These are phyloP conservation scores for Porites cylindrica DNA, from an alignment of 92 coral and sea anemone genomes.

Conservation along the genomic window DNA sequence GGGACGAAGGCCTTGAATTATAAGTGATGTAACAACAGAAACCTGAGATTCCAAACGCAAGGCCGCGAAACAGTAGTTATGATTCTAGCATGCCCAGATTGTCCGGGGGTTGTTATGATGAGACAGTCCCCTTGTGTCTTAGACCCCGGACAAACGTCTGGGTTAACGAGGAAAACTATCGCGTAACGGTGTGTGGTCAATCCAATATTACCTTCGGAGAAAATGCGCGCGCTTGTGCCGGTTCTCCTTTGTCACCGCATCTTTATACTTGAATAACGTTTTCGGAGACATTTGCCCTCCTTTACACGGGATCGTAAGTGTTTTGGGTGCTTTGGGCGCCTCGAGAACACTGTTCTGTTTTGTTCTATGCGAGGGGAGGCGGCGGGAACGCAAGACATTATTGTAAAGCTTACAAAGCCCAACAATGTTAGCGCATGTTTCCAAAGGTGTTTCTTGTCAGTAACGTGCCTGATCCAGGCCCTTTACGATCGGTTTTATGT, in stretches of 20 bases:
- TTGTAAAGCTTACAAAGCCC: conserved; percentile 47
- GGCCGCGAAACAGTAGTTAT: background rate
- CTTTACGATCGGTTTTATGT: conserved; percentile 37
- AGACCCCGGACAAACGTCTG: conserved; percentile 1
- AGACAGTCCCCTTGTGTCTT: conserved; percentile 17
- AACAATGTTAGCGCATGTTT: background rate
- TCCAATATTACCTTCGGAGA: background rate
- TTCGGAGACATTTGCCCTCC: conserved; percentile 25
- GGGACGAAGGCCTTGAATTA: background rate
- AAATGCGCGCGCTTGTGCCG: conserved; percentile 13
- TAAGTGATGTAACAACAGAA: conserved; percentile 14
- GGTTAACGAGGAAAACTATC: background rate
- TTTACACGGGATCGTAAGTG: conserved; percentile 20
- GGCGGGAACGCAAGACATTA: background rate
- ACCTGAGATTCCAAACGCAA: conserved; percentile 15
- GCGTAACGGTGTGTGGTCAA: conserved; percentile 4
- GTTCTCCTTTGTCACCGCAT: conserved; percentile 26
- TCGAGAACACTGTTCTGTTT: conserved; percentile 41
- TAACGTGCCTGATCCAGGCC: conserved; percentile 56
- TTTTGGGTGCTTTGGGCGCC: conserved; percentile 31
- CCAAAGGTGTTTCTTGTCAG: conserved; percentile 40
- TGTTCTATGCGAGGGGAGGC: conserved; percentile 31
- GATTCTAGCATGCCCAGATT: conserved; percentile 12
- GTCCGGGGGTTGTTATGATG: conserved; percentile 15
- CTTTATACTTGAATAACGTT: conserved; percentile 23